Percentiles rank a stretch among this genome's conserved stretches.
These are phyloP conservation scores for Opisthograptis luteolata DNA, from an alignment of 2,888 invertebrate genomes.

Conservation along the genomic window DNA sequence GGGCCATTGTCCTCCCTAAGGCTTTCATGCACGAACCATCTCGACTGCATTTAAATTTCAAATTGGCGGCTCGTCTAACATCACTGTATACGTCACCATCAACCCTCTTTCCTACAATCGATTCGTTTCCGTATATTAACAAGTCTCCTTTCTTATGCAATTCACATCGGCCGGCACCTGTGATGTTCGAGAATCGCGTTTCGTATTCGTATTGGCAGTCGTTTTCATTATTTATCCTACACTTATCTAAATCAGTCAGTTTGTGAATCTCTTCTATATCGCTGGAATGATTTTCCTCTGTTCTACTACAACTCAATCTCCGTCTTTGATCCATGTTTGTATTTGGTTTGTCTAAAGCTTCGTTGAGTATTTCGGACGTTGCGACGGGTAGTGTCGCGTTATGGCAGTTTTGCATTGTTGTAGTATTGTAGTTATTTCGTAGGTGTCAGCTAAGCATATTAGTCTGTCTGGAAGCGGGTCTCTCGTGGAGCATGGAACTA, in stretches of 20 bases:
- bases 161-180: conserved; percentile 51
- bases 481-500: conserved; percentile 47
- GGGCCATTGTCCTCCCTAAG: conserved; percentile 68
- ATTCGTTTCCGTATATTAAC: conserved; percentile 70
- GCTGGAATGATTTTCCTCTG: conserved; percentile 70
- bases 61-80: conserved; percentile 67
- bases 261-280: conserved; percentile 63
- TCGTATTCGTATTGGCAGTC: conserved; percentile 59
- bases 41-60: conserved; percentile 73
- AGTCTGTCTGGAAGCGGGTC: conserved; percentile 36
- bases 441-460: conserved; percentile 73
- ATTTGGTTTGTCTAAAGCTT: conserved; percentile 23
- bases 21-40: conserved; percentile 60
- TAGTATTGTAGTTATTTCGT: conserved; percentile 41
- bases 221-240: conserved; percentile 62
- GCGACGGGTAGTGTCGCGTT: conserved; percentile 29
- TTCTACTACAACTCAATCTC: conserved; percentile 51
- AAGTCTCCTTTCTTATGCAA: conserved; percentile 66
- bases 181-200: conserved; percentile 53
- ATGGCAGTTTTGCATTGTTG: conserved; percentile 41
- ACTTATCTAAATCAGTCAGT: conserved; percentile 76
- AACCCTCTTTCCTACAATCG: conserved; percentile 68
- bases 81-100: conserved; percentile 63
- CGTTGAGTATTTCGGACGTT: conserved; percentile 12
- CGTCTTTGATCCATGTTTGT: conserved; percentile 29